Conservation (phyloP, 2,113 vertebrate species). For the Maccullochella peelii region DNA sequence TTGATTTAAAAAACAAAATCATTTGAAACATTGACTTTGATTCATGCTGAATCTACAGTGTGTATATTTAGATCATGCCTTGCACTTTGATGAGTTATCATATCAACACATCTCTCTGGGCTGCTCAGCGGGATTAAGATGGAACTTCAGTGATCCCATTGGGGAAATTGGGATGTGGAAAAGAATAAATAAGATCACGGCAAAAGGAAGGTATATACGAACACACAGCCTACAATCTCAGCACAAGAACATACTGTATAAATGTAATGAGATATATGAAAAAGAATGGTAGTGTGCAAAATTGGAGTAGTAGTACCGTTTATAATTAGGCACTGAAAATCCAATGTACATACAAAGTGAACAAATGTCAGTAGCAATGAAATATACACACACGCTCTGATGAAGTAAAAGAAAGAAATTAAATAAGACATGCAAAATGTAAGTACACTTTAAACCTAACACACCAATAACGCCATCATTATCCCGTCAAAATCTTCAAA, state of each 20-base stretch:
- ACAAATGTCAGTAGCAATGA: background rate
- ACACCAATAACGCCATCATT: background rate
- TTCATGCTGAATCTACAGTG: background rate
- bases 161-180: constrained; percentile 5
- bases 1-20: background rate
- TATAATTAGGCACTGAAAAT: background rate
- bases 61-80: background rate
- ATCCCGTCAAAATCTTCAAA: background rate
- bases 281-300: background rate
- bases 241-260: background rate
- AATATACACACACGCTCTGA: background rate
- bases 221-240: background rate
- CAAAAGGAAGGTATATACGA: background rate
- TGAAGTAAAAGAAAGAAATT: background rate
- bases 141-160: constrained; percentile 3
- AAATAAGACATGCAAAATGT: background rate
- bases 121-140: constrained; percentile 22
- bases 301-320: background rate
- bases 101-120: constrained; percentile 31
- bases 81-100: constrained; percentile 42
- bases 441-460: background rate
- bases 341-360: background rate
- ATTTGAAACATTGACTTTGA: background rate
- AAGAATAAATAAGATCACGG: constrained; percentile 7
- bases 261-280: too few species aligned